Base-by-base conservation (phyloP, 2,113 vertebrate species). In the Otus sunia region DNA sequence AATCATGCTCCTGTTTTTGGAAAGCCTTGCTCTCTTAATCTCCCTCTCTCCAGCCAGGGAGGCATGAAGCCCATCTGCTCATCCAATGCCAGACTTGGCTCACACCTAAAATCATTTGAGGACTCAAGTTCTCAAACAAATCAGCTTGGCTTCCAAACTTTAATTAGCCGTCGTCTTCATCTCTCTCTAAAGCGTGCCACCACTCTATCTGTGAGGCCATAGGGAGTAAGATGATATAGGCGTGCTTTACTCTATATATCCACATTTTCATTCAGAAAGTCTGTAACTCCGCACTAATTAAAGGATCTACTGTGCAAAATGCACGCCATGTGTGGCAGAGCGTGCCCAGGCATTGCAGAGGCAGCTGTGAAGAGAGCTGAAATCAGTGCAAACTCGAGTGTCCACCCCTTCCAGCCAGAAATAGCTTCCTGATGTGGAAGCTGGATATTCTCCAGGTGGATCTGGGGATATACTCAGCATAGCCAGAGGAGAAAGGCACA, bases 1-100 rank as follows among this genome's bases (percentile, higher is more conserved):
- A 86, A 45, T 64, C 36, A 30, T 2, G 20, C 37, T 86, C n/a
- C 37, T 41, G 74, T 21, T 94, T 77, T 77, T 58, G 79, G 90
- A 73, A 80, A 93, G 30, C 22, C 49, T 91, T 4, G 1, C 37
- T 82, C 52, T 53, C 49, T 86, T 92, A 63, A 71, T 71, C 63
- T 43, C 10, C 55, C 27, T 45, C 37, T 67, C 41, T 15, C 14
- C 76, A 67, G 64, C 41, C 88, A 75, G 18, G 43, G 66, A 92
- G 69, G 39, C 69, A 47, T 41, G 63, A 91, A 97, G 14, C 60
- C 85, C 85, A 79, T 90, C 82, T 96, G 90, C 82, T 94, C 27
- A 27, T 45, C 49, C 87, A 39, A 83, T 20, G 50, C 68, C 84
- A 92, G 84, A 52, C 53, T 83, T 68, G 91, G 77, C 90, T 95